A percentile compares a stretch with the other conserved stretches of the same genome.
These are phyloP conservation scores for Clytia hemisphaerica DNA, from an alignment of 30 jellyfish, hydroid and myxozoan genomes.

Conservation along the genomic window DNA sequence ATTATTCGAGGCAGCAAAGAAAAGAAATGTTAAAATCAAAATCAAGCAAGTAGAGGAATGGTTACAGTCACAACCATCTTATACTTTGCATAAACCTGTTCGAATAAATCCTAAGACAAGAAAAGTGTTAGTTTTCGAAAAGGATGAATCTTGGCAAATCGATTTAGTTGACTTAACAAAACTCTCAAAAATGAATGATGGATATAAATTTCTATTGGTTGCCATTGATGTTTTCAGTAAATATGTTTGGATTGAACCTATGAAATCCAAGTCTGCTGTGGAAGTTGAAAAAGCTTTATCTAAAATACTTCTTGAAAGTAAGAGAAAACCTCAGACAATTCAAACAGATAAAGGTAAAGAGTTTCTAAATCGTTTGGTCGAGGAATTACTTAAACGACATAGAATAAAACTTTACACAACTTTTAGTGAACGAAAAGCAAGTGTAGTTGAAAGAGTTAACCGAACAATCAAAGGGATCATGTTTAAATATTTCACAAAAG, in stretches of 20 bases:
- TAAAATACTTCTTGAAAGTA: background rate
- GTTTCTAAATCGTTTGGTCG: slow-evolving; percentile 19
- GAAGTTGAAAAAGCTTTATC: slow-evolving; percentile 24
- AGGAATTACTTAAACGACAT: slow-evolving; percentile 5
- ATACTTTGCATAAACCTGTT: slow-evolving; percentile 39
- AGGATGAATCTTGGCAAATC: slow-evolving; percentile 36
- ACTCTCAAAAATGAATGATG: slow-evolving; percentile 27
- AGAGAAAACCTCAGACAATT: slow-evolving; percentile 20
- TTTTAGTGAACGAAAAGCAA: slow-evolving; percentile 1
- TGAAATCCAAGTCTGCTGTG: slow-evolving; percentile 35
- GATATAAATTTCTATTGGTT: slow-evolving; percentile 40
- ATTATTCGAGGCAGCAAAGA: too few relatives aligned
- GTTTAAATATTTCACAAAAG: slow-evolving; percentile 19
- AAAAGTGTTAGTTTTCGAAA: slow-evolving; percentile 19
- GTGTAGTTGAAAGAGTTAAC: slow-evolving; percentile 29
- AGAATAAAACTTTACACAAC: slow-evolving; percentile 28
- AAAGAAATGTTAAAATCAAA: too few relatives aligned
- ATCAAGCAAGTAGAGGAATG: too few relatives aligned
- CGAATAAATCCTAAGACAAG: slow-evolving; percentile 4
- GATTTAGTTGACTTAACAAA: slow-evolving; percentile 37
- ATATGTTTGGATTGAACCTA: slow-evolving; percentile 54
- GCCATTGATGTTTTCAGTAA: slow-evolving; percentile 46
- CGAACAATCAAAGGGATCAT: slow-evolving; percentile 25
- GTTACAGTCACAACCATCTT: slow-evolving; percentile 28
- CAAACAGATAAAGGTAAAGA: slow-evolving; percentile 53